phyloP scores from a whole-genome alignment of 2,113 vertebrate species.

The Aegypius monachus region DNA sequence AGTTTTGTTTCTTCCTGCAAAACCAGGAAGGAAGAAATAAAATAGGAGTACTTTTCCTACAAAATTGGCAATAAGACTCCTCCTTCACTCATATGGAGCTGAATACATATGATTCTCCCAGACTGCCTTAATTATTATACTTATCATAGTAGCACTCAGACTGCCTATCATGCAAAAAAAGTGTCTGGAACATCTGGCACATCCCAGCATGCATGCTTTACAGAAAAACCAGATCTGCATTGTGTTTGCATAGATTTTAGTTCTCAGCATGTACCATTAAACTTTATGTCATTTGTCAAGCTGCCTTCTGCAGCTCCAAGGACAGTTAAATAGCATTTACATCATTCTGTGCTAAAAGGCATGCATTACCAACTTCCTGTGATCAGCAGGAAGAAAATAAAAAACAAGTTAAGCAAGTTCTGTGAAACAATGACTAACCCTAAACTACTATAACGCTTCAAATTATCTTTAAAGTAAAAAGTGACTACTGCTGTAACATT shows the following conservation, averaged over 20 bases:
- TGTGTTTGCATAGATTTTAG: not conserved
- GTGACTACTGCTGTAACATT: not conserved
- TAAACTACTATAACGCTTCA: not conserved
- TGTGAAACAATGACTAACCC: not conserved
- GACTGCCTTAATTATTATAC: not conserved
- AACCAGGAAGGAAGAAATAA: slow-evolving; percentile 6
- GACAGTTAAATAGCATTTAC: not conserved
- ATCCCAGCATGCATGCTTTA: not conserved
- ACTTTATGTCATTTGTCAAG: not conserved
- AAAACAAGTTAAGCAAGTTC: not conserved
- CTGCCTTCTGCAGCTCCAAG: slow-evolving; percentile 27
- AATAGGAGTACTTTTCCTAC: not conserved
- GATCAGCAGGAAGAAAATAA: not conserved
- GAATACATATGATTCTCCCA: not conserved
- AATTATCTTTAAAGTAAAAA: not conserved
- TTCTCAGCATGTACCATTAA: not conserved
- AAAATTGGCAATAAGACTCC: not conserved
- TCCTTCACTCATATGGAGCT: not conserved
- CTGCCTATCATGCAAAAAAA: not conserved
- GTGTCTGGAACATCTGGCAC: slow-evolving; percentile 26
- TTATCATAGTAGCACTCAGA: not conserved
- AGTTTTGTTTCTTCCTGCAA: not conserved
- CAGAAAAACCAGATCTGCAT: not conserved
- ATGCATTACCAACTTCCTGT: not conserved
- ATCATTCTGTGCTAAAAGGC: not conserved